Base-by-base conservation (phyloP, 1,140 invertebrate species). In the Drosophila nasuta region DNA sequence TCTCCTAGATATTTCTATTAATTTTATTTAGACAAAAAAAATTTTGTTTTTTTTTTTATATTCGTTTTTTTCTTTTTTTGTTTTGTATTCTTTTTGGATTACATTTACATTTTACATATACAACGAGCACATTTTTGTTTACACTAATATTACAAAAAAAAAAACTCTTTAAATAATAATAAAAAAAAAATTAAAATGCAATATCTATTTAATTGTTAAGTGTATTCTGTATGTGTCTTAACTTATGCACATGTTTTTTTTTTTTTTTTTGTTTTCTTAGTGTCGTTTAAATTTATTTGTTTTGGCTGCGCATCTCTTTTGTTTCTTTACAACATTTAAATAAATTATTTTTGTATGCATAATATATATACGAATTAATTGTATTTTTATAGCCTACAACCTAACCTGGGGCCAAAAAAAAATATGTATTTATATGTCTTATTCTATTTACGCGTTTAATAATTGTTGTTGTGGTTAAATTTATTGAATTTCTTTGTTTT, bases 1-100 rank as follows among this genome's bases (percentile, higher is more conserved):
- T 38, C 46, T 38, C 35, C 10, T 70, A 38, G 66, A 69, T 73
- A 46, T 72, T 62, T 70, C 45, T 70, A 62, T 66, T 58, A 51
- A 54, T 65, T 79, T 88, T 87, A 81, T 88, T 86, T 83, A 83
- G 80, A 82, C 80, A 77, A 82, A 87, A 87, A 81, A 79, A 82
- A 20, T 20, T 1, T 20, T 62, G 66, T 46, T 46, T 63, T 54
- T 58, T 56, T 41, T 63, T 54, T 51, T 49, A 33, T 48, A 20
- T 46, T 20, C 10, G 20, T 20, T 54, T 5, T 30, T 54, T 6
- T 35, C 35, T 13, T 38, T 48, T 33, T 51, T 49, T 62, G 6
- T 30, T 2, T 48, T 28, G 28, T 10, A 25, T 64, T 52, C 33
- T 46, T 25, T 52, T 62, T 54, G n/a, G 56, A 51, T 77, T 77